Evolutionary conservation across 1,140 invertebrate genomes (phyloP), one percentile per base, ranked within the genome.

Genomic region (Nephila pilipes): DNA sequence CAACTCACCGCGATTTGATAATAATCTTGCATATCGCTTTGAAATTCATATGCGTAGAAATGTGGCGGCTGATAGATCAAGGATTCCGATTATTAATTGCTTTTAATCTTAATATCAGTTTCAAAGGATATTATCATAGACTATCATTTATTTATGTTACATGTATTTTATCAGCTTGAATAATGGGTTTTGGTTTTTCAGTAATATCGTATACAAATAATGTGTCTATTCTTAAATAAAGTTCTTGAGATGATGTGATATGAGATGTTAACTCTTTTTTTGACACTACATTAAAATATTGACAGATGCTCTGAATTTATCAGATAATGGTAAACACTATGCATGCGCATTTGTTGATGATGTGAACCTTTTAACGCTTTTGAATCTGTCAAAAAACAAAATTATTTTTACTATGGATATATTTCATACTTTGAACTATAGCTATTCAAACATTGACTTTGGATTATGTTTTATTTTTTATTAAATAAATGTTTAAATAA

Each of bases 31-130:
- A 16, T 75, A 36, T 75, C 69, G 12, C 69, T 75, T 75, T 18
- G 32, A 32, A 36, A 75, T 29, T 75, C 69, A 14, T 29, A 36
- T 75, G 29, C 32, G 25, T 18, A 32, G 12, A 32, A 75, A 75
- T 75, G 18, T 18, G 18, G 69, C 5, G 69, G 32, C 69, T 75
- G 69, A 36, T 75, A 75, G 29, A 18, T 75, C 32, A 25, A 18
- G 14, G 32, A 29, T 75, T 36, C 29, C 16, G 69, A 29, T 75
- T 75, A 75, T 75, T 75, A 75, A 75, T 75, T 29, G 16, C 29
- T 36, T 29, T 69, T n/a, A 18, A 75, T 75, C 32, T 75, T 36
- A 75, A 36, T 75, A 75, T 75, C 29, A 32, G 69, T 75, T 75
- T 75, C 69, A 32, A 16, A 20, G 18, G 29, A 25, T 10, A 1